Evolutionary conservation across 2,888 invertebrate species (phyloP), one percentile per base, ranked within the genome.

Genomic region (Hedychridium roseum): DNA sequence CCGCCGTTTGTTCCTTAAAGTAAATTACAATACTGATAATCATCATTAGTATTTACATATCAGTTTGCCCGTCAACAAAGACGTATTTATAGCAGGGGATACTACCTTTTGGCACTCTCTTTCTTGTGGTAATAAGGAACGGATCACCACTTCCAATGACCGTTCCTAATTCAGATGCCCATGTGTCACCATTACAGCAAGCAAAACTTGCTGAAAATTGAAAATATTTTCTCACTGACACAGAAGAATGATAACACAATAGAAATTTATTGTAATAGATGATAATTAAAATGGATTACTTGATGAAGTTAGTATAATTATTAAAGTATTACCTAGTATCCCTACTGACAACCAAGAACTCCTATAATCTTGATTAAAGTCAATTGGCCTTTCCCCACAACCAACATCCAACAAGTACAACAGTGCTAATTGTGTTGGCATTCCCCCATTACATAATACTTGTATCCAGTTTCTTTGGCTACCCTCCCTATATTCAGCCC

Each of bases 381-480:
- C 88, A 32, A 95, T 86, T 1, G 91, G 86, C 17, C 85, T 81
- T 73, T 94, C 94, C 2, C 87, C 86, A 57, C 88, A 87, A 1
- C 92, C 92, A 44, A 88, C 84, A 78, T 94, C 92, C 52, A 93
- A 76, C 53, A 94, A 79, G 73, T 92, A 93, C 15, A 94, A 79
- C 23, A 93, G 69, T 0, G 88, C 89, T 37, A 94, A 79, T 68
- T 91, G 88, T 0, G 89, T 84, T 12, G 92, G 92, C 85, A 93
- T 89, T n/a, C 93, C 94, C 1, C 87, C 90, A 80, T 94, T 95
- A 73, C 94, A 94, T 0, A 95, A 76, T 3, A 94, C 94, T 80
- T 95, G 94, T 9, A 92, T 81, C 94, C 94, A 94, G 74, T 89
- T 92, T 52, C 94, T 84, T 75, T 91, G 90, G 0, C 93, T 92